Conservation (phyloP, 2,797 vertebrate genomes). For the Danio choprae region DNA sequence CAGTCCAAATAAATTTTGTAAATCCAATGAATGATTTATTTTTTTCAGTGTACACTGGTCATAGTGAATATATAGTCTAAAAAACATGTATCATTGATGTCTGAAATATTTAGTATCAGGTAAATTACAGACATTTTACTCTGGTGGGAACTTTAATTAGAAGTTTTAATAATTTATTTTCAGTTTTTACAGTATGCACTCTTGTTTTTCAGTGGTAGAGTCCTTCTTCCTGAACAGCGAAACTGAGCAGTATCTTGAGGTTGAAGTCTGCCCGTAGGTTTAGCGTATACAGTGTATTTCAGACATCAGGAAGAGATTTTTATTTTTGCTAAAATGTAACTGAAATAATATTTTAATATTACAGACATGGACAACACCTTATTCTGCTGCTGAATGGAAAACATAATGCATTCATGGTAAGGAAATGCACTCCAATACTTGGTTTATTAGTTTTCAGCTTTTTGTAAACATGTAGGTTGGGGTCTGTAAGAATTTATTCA, state of each 20-base stretch:
- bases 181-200: neutral
- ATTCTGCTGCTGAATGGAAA: slow-evolving; percentile 87
- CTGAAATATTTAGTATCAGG: neutral
- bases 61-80: neutral
- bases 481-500: too few relatives aligned
- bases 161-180: too few relatives aligned
- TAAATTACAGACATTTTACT: neutral
- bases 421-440: slow-evolving; percentile 48
- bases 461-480: neutral
- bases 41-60: too few relatives aligned
- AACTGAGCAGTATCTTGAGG: slow-evolving; percentile 89
- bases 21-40: too few relatives aligned
- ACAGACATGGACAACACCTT: slow-evolving; percentile 92
- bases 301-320: neutral
- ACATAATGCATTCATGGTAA: slow-evolving; percentile 86
- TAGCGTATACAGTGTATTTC: neutral
- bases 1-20: too few relatives aligned
- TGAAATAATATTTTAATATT: slow-evolving; percentile 65
- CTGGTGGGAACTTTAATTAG: neutral
- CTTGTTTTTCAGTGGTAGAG: slow-evolving; percentile 84
- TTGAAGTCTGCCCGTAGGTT: slow-evolving; percentile 95
- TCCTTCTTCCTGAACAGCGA: slow-evolving; percentile 89
- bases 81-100: neutral
- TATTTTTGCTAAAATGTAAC: neutral
- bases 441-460: neutral